Evolutionary conservation across 2,888 invertebrate genomes (phyloP).

Genomic region (Leptinotarsa rubiginosa): DNA sequence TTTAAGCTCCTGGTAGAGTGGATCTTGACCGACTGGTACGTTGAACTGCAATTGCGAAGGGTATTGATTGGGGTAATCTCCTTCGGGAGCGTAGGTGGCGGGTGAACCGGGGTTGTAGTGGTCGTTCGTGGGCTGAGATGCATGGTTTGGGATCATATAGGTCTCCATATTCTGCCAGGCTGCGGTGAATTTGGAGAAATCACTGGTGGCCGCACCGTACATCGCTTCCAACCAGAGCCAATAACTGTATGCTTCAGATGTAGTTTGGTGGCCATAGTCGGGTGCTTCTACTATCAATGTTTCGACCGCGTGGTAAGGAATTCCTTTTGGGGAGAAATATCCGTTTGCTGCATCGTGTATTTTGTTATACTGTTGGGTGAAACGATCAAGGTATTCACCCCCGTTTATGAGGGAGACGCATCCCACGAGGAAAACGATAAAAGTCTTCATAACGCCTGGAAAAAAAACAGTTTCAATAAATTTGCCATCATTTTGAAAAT

Average conservation of each 20-base stretch:
- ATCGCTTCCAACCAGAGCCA: slow-evolving; percentile 49
- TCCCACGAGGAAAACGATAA: slow-evolving; percentile 5
- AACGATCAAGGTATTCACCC: slow-evolving; percentile 45
- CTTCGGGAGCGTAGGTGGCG: slow-evolving; percentile 38
- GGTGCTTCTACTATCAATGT: slow-evolving; percentile 52
- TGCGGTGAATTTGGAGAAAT: slow-evolving; percentile 46
- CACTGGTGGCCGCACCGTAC: slow-evolving; percentile 47
- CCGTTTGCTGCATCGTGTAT: slow-evolving; percentile 47
- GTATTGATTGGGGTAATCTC: slow-evolving; percentile 44
- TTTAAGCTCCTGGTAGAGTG: slow-evolving; percentile 47
- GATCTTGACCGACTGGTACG: slow-evolving; percentile 48
- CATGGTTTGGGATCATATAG: slow-evolving; percentile 44
- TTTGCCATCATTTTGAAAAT: background rate
- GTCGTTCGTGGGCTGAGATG: slow-evolving; percentile 39
- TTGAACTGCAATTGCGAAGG: slow-evolving; percentile 41
- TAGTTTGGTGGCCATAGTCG: slow-evolving; percentile 51
- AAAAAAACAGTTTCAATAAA: background rate
- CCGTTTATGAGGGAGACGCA: slow-evolving; percentile 13
- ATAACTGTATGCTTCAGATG: slow-evolving; percentile 52
- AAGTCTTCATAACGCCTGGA: slow-evolving; percentile 9
- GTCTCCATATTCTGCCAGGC: slow-evolving; percentile 50
- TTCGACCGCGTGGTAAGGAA: slow-evolving; percentile 52
- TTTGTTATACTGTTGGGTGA: slow-evolving; percentile 50
- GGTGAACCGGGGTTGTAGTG: slow-evolving; percentile 45
- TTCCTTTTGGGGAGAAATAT: slow-evolving; percentile 49